Conservation (phyloP, 1,140 invertebrate genomes). For the Drosophila parvula region DNA sequence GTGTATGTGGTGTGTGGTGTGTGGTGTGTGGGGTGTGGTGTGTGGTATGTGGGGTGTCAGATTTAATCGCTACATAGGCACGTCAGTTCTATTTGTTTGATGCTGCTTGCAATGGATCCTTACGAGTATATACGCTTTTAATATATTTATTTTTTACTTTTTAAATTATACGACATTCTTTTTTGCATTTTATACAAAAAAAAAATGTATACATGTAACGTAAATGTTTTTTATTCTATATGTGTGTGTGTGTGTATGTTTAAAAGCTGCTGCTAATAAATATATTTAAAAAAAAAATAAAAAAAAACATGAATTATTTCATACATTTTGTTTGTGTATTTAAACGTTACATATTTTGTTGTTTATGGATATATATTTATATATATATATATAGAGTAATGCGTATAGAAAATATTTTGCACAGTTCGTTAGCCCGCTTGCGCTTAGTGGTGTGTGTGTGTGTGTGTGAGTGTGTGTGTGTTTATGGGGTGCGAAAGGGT, state of each 20-base stretch:
- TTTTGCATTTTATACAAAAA: slow-evolving; percentile 56
- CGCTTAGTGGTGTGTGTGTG: slow-evolving; percentile 30
- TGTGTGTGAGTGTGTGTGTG: slow-evolving; percentile 13
- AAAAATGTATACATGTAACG: slow-evolving; percentile 8
- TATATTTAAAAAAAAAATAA: slow-evolving; percentile 23
- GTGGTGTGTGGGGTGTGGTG: slow-evolving; percentile 30
- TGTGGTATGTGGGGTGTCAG: slow-evolving; percentile 46
- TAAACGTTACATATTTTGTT: slow-evolving; percentile 25
- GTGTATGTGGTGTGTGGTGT: slow-evolving; percentile 35
- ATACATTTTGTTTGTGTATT: slow-evolving; percentile 27
- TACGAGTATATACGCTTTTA: slow-evolving; percentile 34
- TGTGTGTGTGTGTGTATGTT: background rate
- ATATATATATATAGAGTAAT: slow-evolving; percentile 25
- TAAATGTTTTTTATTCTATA: slow-evolving; percentile 4
- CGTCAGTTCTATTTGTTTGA: slow-evolving; percentile 78
- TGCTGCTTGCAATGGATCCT: slow-evolving; percentile 58
- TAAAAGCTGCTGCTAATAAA: slow-evolving; percentile 42
- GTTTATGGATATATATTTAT: slow-evolving; percentile 22
- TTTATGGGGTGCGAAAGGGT: slow-evolving; percentile 16
- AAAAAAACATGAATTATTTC: slow-evolving; percentile 20
- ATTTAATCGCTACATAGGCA: slow-evolving; percentile 79
- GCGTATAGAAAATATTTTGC: slow-evolving; percentile 65
- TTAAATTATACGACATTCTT: slow-evolving; percentile 29
- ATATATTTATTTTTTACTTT: slow-evolving; percentile 15
- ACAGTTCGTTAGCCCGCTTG: slow-evolving; percentile 46